Evolutionary conservation across 2,113 vertebrate genomes (phyloP).

Genomic region (Platysternon megacephalum): DNA sequence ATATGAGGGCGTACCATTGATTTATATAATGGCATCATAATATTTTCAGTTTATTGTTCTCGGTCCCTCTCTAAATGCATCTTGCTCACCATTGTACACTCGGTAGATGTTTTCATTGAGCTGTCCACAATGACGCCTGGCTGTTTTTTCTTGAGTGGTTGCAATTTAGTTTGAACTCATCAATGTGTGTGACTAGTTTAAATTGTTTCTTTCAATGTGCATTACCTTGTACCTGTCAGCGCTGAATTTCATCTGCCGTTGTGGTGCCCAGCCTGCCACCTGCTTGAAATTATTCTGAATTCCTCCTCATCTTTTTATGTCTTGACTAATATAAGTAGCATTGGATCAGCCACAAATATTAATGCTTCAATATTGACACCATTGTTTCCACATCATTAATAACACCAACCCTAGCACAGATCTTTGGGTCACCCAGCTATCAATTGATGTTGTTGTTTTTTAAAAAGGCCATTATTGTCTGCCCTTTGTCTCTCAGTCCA

Average conservation of each 20-base stretch:
- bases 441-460: slow-evolving; percentile 34
- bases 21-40: neutral
- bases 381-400: slow-evolving; percentile 68
- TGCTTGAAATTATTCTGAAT: slow-evolving; percentile 70
- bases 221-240: slow-evolving; percentile 72
- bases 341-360: slow-evolving; percentile 60
- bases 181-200: slow-evolving; percentile 64
- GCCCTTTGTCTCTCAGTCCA: neutral
- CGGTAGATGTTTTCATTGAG: slow-evolving; percentile 66
- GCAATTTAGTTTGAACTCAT: slow-evolving; percentile 73
- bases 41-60: slow-evolving; percentile 31
- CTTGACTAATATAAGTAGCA: slow-evolving; percentile 69
- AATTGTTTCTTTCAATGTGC: slow-evolving; percentile 70
- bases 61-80: slow-evolving; percentile 19
- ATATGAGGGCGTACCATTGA: neutral
- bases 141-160: slow-evolving; percentile 47
- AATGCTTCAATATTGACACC: slow-evolving; percentile 72
- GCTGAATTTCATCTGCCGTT: slow-evolving; percentile 78
- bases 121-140: slow-evolving; percentile 56
- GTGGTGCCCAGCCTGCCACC: slow-evolving; percentile 74
- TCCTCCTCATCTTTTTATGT: slow-evolving; percentile 71
- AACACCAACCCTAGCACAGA: slow-evolving; percentile 37
- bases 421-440: slow-evolving; percentile 57
- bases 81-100: slow-evolving; percentile 12
- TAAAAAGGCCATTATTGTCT: neutral